Conservation (phyloP, 2,113 vertebrate species). For the Ptychochromis oligacanthus region DNA sequence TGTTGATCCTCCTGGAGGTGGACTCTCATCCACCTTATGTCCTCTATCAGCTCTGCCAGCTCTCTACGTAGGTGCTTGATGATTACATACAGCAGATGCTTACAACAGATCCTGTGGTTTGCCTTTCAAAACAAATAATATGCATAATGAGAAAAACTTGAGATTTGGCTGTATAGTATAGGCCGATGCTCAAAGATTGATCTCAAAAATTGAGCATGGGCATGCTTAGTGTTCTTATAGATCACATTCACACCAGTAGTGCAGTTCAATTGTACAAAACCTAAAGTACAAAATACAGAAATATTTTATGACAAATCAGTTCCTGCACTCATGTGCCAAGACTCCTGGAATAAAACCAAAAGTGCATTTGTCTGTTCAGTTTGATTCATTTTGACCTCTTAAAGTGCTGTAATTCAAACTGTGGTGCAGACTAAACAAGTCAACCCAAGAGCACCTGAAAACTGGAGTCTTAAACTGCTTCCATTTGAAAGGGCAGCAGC, state of each 20-base stretch:
- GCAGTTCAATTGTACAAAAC: neutral
- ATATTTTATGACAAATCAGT: neutral
- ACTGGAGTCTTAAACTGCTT: neutral
- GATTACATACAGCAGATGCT: neutral
- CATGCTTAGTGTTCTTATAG: neutral
- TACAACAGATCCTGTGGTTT: neutral
- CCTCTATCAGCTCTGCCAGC: conserved; percentile 13
- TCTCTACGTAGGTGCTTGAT: neutral
- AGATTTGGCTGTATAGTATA: neutral
- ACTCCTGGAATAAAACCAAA: neutral
- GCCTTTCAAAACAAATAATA: neutral
- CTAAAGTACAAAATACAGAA: neutral
- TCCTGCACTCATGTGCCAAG: neutral
- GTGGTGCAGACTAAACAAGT: conserved; percentile 3
- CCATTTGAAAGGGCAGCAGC: neutral
- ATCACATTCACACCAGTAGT: neutral
- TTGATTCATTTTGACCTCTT: neutral
- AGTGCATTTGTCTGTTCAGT: neutral
- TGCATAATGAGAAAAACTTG: rapidly evolving
- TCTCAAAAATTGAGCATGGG: rapidly evolving
- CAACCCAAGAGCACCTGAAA: neutral
- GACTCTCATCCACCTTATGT: neutral
- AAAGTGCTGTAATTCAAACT: neutral
- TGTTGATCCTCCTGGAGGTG: neutral
- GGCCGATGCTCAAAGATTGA: neutral